phyloP scores from a whole-genome alignment of 92 coral and sea anemone genomes.

The Pocillopora meandrina region DNA sequence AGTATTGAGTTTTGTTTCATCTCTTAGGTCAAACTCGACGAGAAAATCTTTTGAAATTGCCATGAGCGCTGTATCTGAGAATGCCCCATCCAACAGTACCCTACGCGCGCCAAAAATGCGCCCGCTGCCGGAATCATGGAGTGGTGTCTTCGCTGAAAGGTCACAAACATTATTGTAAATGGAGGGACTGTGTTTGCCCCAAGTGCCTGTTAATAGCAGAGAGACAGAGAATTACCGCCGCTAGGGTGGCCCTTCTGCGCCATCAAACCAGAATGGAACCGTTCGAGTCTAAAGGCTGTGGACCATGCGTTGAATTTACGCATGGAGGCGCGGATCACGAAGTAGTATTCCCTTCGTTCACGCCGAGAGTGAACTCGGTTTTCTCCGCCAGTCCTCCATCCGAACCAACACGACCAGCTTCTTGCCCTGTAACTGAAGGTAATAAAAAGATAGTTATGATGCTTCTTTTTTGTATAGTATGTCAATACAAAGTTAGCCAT shows the following conservation, averaged over 20 bases:
- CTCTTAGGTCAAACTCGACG: neutral
- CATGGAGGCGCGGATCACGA: conserved; percentile 21
- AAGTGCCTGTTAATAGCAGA: conserved; percentile 79
- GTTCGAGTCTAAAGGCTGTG: conserved; percentile 13
- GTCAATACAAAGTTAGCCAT: neutral
- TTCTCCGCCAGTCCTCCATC: conserved; percentile 7
- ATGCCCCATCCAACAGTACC: conserved; percentile 14
- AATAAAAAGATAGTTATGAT: neutral
- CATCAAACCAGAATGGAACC: conserved; percentile 64
- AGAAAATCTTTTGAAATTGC: neutral
- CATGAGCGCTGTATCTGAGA: conserved; percentile 20
- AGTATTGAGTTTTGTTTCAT: neutral
- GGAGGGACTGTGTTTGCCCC: conserved; percentile 79
- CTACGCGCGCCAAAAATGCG: conserved; percentile 71
- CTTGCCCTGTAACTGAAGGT: conserved; percentile 39
- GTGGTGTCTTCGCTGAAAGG: conserved; percentile 77
- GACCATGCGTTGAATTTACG: conserved; percentile 10
- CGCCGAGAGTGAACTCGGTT: conserved; percentile 8
- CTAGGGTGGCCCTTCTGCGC: conserved; percentile 75
- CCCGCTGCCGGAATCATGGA: conserved; percentile 79
- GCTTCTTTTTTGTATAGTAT: neutral
- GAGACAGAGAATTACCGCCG: conserved; percentile 79
- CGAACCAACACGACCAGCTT: conserved; percentile 17
- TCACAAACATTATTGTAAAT: conserved; percentile 75
- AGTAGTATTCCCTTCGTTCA: neutral